Evolutionary conservation across 2,888 invertebrate species (phyloP).

Genomic region (Amblyjoppa fuscipennis): DNA sequence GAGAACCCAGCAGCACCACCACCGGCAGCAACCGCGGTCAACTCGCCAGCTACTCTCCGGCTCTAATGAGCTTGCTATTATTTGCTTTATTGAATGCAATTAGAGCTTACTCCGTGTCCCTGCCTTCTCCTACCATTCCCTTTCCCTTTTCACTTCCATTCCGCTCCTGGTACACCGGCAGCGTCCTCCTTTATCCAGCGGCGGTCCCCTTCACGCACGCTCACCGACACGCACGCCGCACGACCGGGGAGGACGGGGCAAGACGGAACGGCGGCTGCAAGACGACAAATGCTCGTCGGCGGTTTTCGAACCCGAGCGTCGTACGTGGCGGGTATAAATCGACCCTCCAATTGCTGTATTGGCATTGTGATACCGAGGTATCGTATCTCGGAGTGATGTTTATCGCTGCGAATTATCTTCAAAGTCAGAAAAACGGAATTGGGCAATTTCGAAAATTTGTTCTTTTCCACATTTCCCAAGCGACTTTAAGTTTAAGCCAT

Average conservation of each 20-base stretch:
- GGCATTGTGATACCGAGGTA: background rate
- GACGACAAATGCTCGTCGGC: background rate
- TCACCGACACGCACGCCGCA: slow-evolving; percentile 42
- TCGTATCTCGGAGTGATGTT: background rate
- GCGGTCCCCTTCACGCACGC: slow-evolving; percentile 42
- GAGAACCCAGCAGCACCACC: slow-evolving; percentile 41
- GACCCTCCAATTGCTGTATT: background rate
- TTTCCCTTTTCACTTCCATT: slow-evolving; percentile 56
- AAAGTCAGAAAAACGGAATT: no score
- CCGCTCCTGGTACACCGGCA: slow-evolving; percentile 23
- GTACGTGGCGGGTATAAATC: no score
- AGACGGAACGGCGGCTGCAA: slow-evolving; percentile 13
- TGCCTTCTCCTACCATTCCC: slow-evolving; percentile 59
- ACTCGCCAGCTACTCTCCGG: slow-evolving; percentile 79
- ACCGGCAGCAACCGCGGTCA: slow-evolving; percentile 73
- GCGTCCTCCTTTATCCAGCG: slow-evolving; percentile 36
- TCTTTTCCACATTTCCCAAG: no score
- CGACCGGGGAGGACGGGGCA: background rate
- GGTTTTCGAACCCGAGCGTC: background rate
- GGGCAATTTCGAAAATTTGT: no score
- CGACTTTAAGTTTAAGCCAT: no score
- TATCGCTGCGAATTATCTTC: no score
- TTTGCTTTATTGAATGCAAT: slow-evolving; percentile 84
- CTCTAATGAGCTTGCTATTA: slow-evolving; percentile 85
- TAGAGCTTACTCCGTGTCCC: slow-evolving; percentile 83